These are phyloP conservation scores for Porites lutea DNA, from an alignment of 64 coral and sea anemone species.

Conservation along the genomic window DNA sequence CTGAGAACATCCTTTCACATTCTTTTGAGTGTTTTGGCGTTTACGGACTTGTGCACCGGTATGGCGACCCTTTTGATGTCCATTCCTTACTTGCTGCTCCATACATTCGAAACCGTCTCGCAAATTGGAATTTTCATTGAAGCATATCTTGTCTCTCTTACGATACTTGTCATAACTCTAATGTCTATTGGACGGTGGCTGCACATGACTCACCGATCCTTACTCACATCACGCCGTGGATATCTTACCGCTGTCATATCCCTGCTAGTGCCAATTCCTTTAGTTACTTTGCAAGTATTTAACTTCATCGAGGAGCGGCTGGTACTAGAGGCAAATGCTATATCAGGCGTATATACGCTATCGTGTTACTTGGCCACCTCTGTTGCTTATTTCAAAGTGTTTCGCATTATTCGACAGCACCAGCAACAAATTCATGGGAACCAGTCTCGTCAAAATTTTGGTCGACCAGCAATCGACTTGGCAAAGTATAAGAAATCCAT, in stretches of 20 bases:
- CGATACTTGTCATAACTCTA: not conserved
- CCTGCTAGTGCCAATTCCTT: not conserved
- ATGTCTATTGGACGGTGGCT: not conserved
- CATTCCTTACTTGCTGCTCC: too few species aligned
- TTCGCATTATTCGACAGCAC: not conserved
- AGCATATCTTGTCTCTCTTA: not conserved
- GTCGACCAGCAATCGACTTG: slow-evolving; percentile 15
- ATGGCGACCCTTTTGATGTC: too few species aligned
- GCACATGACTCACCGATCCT: not conserved
- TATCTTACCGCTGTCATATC: not conserved
- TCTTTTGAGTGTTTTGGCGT: too few species aligned
- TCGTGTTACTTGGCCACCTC: not conserved
- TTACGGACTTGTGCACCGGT: too few species aligned
- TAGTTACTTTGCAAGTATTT: not conserved
- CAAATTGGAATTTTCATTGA: too few species aligned
- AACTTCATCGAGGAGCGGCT: not conserved
- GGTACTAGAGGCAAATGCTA: too few species aligned
- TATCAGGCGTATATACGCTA: too few species aligned
- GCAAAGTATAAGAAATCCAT: slow-evolving; percentile 19
- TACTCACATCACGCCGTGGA: not conserved
- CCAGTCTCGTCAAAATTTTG: not conserved
- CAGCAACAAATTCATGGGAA: not conserved
- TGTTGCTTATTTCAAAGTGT: slow-evolving; percentile 6
- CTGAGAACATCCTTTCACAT: too few species aligned
- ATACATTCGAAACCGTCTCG: too few species aligned